Base-by-base conservation (phyloP, 2,113 vertebrate species). In the Pseudorhombus dupliciocellatus region DNA sequence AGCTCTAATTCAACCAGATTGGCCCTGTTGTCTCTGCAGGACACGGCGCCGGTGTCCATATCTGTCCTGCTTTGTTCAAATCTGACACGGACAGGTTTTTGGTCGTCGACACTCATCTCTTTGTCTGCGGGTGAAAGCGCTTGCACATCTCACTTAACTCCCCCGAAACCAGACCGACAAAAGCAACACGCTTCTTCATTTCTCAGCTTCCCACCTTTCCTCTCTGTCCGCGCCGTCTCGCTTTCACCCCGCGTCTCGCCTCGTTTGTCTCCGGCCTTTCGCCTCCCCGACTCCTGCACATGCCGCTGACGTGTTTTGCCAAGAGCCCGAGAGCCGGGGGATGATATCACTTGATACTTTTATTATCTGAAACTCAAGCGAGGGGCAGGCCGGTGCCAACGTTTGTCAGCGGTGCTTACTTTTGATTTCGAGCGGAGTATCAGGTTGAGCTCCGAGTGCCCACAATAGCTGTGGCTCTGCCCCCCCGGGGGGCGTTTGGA, bases 361-460 rank as follows among this genome's bases (percentile, higher is more conserved):
- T 77, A 73, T 81, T 84, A 76, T 87, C 63, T 7, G 55, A 79
- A 77, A 65, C 70, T 58, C 3, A 26, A 28, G 37, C n/a, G 53
- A 16, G 65, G 46, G 60, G 2, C 9, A 25, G 34, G n/a, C 48
- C 22, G 70, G 70, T 86, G 79, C 84, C 77, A 75, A 1, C 60
- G 44, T 52, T 71, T 70, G 64, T 66, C 37, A 5, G 30, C 62
- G 7, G 26, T 82, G 81, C 80, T 87, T 86, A 70, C 69, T 68
- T 85, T 75, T 85, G 79, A 81, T 81, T 89, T 53, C 28, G 52
- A 74, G 44, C 37, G 15, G 66, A 70, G 83, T 86, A 86, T 88
- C 85, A n/a, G 72, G 85, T 89, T 84, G 60, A 74, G 74, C 53
- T 40, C 6, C 12, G 62, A 64, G 73, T 81, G 63, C 74, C 85